Base-by-base conservation (phyloP, 2,797 vertebrate species). In the Acropternis orthonyx region DNA sequence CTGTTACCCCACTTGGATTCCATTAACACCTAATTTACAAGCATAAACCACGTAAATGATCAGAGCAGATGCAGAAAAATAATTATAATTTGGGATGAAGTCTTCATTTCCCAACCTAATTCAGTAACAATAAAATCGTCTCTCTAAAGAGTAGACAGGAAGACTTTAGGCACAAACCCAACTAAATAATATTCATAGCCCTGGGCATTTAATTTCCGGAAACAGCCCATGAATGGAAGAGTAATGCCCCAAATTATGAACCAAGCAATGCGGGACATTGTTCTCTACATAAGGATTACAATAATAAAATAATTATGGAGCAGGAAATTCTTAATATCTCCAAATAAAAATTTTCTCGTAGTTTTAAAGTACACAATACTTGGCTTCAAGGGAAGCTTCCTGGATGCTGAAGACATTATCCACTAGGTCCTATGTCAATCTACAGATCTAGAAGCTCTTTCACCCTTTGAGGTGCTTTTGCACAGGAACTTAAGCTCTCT, bases 11-110 rank as follows among this genome's bases (percentile, higher is more conserved):
- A 97, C 92, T 97, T 95, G 96, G 95, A 97, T 97, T 97, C 96
- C 95, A 97, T 97, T 97, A 97, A 96, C 92, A 94, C 94, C 93
- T 96, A 95, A 97, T 97, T 98, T 97, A 97, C 91, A 97, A 96
- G 90, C 82, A 87, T 76, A 96, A 97, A 77, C 84, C 95, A 96
- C 94, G 83, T 96, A 97, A 97, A 95, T 96, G 71, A 94, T 89
- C 82, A 94, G 80, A 97, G 92, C 85, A 97, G 88, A 97, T 96
- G 96, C 87, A 97, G 86, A 84, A 96, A 97, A 97, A 97, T 91
- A 96, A 97, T 97, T 94, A 89, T 91, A 96, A 96, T 96, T 96
- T 97, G 93, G 86, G 93, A 43, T 95, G 92, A 96, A 97, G 96
- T 97, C 95, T 97, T 97, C 18, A 95, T 96, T 92, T 97, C 59